A percentile compares a stretch with the other conserved stretches of the same genome.
These are phyloP conservation scores for Drosophila prosaltans DNA, from an alignment of 1,140 invertebrate genomes.

Conservation along the genomic window DNA sequence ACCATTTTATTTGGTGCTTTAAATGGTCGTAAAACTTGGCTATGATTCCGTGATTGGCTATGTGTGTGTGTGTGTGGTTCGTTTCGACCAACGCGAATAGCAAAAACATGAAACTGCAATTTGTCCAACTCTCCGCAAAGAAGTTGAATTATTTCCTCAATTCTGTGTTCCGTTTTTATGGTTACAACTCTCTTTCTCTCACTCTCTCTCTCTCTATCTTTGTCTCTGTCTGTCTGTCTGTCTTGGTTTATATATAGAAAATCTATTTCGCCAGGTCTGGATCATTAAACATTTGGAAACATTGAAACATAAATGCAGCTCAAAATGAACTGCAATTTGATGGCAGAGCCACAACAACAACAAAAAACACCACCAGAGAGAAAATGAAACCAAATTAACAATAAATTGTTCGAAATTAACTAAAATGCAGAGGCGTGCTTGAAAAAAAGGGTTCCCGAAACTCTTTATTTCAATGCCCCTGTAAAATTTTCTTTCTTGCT, in stretches of 20 bases:
- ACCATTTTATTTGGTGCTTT: constrained; percentile 55
- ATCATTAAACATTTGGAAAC: constrained; percentile 46
- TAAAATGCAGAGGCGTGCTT: neutral
- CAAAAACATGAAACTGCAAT: constrained; percentile 63
- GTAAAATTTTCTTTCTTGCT: neutral
- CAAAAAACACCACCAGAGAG: neutral
- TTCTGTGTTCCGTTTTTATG: constrained; percentile 48
- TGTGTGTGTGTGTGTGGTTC: neutral
- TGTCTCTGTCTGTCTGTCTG: constrained; percentile 12
- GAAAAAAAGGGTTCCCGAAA: too few species aligned
- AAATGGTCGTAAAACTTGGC: constrained; percentile 62
- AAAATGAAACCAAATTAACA: neutral
- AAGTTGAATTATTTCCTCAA: constrained; percentile 51
- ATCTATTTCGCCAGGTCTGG: constrained; percentile 38
- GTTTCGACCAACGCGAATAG: constrained; percentile 10
- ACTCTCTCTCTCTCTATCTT: neutral
- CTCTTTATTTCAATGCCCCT: neutral
- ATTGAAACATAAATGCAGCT: constrained; percentile 21
- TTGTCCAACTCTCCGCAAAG: constrained; percentile 46
- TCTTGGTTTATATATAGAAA: constrained; percentile 32
- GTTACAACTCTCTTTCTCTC: constrained; percentile 12
- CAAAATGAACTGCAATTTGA: constrained; percentile 12
- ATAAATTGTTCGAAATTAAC: constrained; percentile 17
- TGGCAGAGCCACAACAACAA: neutral
- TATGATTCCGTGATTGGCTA: constrained; percentile 45